phyloP scores from a whole-genome alignment of 2,797 vertebrate genomes.

The Arctocebus calabarensis region DNA sequence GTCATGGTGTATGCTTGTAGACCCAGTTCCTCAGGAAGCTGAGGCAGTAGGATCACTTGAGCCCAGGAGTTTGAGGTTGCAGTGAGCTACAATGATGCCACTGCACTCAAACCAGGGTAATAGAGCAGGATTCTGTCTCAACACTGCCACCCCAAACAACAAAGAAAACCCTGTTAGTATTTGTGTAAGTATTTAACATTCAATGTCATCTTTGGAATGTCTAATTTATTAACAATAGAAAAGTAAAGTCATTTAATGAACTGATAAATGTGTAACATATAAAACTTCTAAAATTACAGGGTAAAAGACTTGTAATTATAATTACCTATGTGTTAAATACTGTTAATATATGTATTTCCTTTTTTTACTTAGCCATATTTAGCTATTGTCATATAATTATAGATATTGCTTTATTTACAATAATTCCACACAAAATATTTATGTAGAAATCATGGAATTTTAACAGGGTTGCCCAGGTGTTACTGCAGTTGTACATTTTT shows the following conservation, averaged over 20 bases:
- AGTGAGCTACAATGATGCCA: too few relatives aligned
- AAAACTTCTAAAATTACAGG: not conserved
- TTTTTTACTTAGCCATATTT: not conserved
- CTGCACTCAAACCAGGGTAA: too few relatives aligned
- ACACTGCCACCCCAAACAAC: too few relatives aligned
- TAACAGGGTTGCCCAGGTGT: not conserved
- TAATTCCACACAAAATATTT: not conserved
- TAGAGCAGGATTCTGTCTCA: too few relatives aligned
- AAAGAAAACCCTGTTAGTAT: not conserved
- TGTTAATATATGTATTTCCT: not conserved
- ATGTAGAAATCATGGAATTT: not conserved
- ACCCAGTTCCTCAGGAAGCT: too few relatives aligned
- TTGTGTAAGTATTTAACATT: not conserved
- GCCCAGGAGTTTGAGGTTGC: too few relatives aligned
- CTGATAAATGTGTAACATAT: not conserved
- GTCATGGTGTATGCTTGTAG: too few relatives aligned
- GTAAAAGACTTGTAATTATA: not conserved
- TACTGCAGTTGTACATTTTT: not conserved
- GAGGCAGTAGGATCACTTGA: too few relatives aligned
- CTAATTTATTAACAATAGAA: constrained; percentile 15
- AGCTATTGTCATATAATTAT: not conserved
- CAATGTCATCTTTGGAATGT: not conserved
- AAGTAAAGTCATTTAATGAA: constrained; percentile 27
- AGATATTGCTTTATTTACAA: constrained; percentile 10
- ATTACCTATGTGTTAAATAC: not conserved